Base-by-base conservation (phyloP, 1,140 invertebrate genomes). In the Lucilia cuprina region DNA sequence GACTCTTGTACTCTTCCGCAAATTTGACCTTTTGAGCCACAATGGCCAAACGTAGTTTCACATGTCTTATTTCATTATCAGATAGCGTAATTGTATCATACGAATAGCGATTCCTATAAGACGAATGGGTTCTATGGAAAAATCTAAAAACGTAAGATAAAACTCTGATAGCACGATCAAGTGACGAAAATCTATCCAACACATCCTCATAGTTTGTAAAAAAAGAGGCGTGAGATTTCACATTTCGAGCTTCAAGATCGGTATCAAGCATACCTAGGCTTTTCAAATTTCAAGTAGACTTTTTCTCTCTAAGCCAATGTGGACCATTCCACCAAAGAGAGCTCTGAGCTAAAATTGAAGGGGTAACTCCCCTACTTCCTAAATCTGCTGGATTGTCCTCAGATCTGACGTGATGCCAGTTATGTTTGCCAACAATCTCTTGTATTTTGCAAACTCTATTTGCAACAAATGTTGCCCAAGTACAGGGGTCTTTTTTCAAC, bases 371-470 rank as follows among this genome's bases (percentile, higher is more conserved):
- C 82, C 92, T 86, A 12, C 92, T 92, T 7, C 88, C 84, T 14
- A 87, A 84, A 87, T 93, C 92, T 0, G 91, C 91, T 55, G 92
- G 91, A 86, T 93, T 93, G 1, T 91, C 83, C 30, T 83, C 78
- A 1, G 90, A 87, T 9, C 84, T 60, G 0, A 93, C 88, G 85
- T 93, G 91, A n/a, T 30, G 25, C 25, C 25, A 30, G 25, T 30
- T 30, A 30, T 30, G 25, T 30, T 30, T 30, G 25, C 1, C 25
- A 30, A 30, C 25, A 30, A 30, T 30, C 3, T 30, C 25, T 30
- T 30, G 25, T 30, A 30, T 30, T 30, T 30, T 30, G 25, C 25
- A 30, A 30, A 30, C 25, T 30, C 25, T 30, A 30, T 30, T 30
- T 30, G 25, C 25, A 30, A 30, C 25, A 30, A 30, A 30, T 30